Evolutionary conservation across 2,797 vertebrate species (phyloP).

Genomic region (Bufotes viridis): DNA sequence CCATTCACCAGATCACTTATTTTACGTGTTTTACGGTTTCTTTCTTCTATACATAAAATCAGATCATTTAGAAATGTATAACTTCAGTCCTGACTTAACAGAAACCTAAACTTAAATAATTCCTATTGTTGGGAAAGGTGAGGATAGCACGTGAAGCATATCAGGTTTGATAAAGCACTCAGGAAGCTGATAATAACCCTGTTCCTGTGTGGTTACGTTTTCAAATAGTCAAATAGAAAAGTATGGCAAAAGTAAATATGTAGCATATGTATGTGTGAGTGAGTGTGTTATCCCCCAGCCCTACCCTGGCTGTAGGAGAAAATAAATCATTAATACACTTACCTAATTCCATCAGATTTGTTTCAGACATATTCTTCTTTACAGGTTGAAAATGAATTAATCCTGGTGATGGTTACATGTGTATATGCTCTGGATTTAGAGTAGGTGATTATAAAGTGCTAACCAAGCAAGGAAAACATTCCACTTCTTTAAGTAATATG

Average conservation of each 20-base stretch:
- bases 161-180: constrained; percentile 31
- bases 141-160: constrained; percentile 34
- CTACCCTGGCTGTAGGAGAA: background rate
- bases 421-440: background rate
- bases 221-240: constrained; percentile 14
- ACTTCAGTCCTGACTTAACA: constrained; percentile 8
- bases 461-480: background rate
- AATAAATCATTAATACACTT: constrained; percentile 24
- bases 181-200: constrained; percentile 37
- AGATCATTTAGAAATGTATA: constrained; percentile 23
- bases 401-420: background rate
- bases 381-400: constrained; percentile 12
- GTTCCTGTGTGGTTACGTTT: constrained; percentile 39
- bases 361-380: background rate
- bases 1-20: constrained; percentile 15
- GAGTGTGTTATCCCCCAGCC: constrained; percentile 5
- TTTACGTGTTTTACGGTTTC: background rate
- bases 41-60: constrained; percentile 12
- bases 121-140: constrained; percentile 46
- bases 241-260: constrained; percentile 21
- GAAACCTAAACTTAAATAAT: constrained; percentile 11
- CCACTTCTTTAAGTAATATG: background rate
- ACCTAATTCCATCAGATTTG: constrained; percentile 6
- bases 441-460: constrained; percentile 21
- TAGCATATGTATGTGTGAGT: constrained; percentile 9